Base-by-base conservation (phyloP, 2,797 vertebrate genomes). In the Echiichthys vipera region DNA sequence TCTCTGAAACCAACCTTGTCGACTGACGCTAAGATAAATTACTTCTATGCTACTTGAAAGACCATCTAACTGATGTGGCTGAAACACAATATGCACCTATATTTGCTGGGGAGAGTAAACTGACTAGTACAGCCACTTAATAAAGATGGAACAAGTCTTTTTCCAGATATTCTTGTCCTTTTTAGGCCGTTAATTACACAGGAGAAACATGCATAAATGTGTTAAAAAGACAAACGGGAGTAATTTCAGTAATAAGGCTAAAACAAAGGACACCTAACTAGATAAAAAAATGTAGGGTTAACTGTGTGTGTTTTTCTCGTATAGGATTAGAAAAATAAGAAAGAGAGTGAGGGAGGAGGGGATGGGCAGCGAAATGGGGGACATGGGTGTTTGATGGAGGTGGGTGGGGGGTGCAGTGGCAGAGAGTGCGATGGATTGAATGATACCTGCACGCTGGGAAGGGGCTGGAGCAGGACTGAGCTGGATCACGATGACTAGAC, bases 401-500 rank as follows among this genome's bases (percentile, higher is more conserved):
- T n/a, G 10, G 5, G 24, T 14, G 15, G 3, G 15, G 15, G 67
- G 82, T 67, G 85, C 91, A 88, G 89, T 91, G 90, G 89, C 88
- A 93, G 89, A 91, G 86, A 85, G 89, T 94, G 89, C 77, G 91
- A 94, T 94, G 92, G 92, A 88, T 86, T 93, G 90, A 94, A 94
- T 95, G 96, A 95, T 98, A 98, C 97, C 97, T 98, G 97, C 96
- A 94, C 97, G 96, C 91, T 98, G 97, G 95, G 96, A 97, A 90
- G 96, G 97, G 92, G 96, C 97, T 96, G 97, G 97, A 97, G 96
- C 96, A 95, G 96, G 96, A 96, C 96, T 97, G 96, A 98, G 97
- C 96, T 96, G 97, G 97, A 98, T 97, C 95, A 98, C 96, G 96
- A 98, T 97, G 96, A 98, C 97, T 98, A 94, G 94, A 95, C 95